Base-by-base conservation (phyloP, 2,113 vertebrate genomes). In the Collichthys lucidus region DNA sequence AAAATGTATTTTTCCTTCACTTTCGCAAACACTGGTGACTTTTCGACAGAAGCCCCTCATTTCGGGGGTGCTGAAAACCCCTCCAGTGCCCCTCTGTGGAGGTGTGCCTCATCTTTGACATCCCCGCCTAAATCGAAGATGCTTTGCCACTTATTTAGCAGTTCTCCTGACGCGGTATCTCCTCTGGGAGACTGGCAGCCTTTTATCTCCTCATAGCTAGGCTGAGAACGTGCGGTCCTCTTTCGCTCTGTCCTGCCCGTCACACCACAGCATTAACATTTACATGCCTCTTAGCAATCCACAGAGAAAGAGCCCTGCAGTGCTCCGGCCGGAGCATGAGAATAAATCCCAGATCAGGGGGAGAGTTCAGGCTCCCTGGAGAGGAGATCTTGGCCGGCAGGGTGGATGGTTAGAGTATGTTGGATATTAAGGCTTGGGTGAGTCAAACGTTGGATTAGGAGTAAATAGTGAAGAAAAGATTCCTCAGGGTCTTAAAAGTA, bases 381-480 rank as follows among this genome's bases (percentile, higher is more conserved):
- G 84, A 82, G 60, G 65, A 79, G 22, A 67, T 85, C 66, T 83
- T 84, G 80, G 79, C 84, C 20, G 3, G 47, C 76, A 73, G 85
- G 65, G 71, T 76, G 74, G 74, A 82, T 82, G 57, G 75, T 72
- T 65, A 26, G 70, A 85, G 80, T 83, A 55, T 78, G 79, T 74
- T 74, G 60, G 61, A 77, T 83, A 90, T 90, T 86, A 91, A 60
- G 65, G 52, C 62, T 87, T 85, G 81, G 61, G 76, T 19, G 46
- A 90, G 80, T 90, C 88, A 88, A 88, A 84, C 1, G 60, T 53
- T 66, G 75, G 83, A 92, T 88, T 89, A 92, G 57, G 61, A 80
- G 65, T 56, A 62, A 82, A 77, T 74, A 46, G 80, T 64, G 40
- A 44, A 35, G 72, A 72, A 40, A 56, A 47, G 26, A 85, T 80